phyloP scores from a whole-genome alignment of 1,140 invertebrate genomes.

The Ericerus pela region DNA sequence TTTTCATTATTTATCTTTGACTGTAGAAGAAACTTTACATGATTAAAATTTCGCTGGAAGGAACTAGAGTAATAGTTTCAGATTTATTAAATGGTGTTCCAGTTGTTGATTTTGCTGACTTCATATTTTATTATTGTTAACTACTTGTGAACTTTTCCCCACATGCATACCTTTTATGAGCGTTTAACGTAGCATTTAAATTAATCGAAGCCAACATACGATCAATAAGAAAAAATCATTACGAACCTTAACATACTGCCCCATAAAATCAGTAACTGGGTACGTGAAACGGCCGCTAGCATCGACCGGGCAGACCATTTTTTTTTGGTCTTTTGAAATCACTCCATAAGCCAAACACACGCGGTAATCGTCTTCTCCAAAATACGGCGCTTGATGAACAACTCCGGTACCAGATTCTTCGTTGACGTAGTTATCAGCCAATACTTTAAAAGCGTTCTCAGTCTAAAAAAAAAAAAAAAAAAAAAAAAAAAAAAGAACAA shows the following conservation, averaged over 20 bases:
- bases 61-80: too few relatives aligned
- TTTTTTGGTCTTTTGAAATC: conserved; percentile 64
- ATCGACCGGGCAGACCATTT: conserved; percentile 88
- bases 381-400: conserved; percentile 97
- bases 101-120: too few relatives aligned
- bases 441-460: conserved; percentile 60
- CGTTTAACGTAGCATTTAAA: too few relatives aligned
- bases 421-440: conserved; percentile 87
- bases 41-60: too few relatives aligned
- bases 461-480: too few relatives aligned
- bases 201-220: too few relatives aligned
- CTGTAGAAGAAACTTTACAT: too few relatives aligned
- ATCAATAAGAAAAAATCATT: not conserved
- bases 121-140: too few relatives aligned
- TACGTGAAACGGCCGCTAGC: conserved; percentile 71
- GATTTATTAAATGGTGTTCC: too few relatives aligned
- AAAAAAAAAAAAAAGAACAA: not conserved
- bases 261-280: conserved; percentile 76
- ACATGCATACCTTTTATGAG: too few relatives aligned
- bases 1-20: too few relatives aligned
- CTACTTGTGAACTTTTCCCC: too few relatives aligned
- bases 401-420: conserved; percentile 96
- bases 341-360: conserved; percentile 69
- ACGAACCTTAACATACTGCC: conserved; percentile 83
- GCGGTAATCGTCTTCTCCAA: conserved; percentile 93